Conservation (phyloP, 2,113 vertebrate genomes). For the Cervus canadensis region DNA sequence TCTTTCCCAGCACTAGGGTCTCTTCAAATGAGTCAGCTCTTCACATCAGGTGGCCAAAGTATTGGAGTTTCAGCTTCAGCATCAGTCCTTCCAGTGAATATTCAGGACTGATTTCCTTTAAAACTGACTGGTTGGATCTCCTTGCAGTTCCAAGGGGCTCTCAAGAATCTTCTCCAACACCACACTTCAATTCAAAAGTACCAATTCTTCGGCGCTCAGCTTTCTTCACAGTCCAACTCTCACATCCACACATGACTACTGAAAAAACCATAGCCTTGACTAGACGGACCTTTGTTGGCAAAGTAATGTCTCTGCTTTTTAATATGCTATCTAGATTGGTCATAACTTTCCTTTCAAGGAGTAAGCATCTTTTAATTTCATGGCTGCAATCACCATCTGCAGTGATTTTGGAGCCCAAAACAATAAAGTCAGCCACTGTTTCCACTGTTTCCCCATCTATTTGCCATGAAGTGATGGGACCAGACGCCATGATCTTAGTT, state of each 20-base stretch:
- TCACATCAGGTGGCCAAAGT: not conserved
- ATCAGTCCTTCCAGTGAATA: not conserved
- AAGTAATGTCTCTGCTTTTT: not conserved
- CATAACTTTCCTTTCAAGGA: not conserved
- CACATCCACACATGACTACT: not conserved
- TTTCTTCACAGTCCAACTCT: not conserved
- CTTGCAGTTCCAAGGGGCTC: not conserved
- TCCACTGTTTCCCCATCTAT: not conserved
- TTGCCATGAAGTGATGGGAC: not conserved
- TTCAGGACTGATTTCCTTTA: not conserved
- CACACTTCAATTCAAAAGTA: not conserved
- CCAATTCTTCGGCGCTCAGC: not conserved
- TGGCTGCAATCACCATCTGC: not conserved
- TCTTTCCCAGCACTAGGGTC: not conserved
- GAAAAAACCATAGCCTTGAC: not conserved
- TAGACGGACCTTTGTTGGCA: not conserved
- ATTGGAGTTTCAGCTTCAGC: not conserved
- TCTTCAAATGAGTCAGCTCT: not conserved
- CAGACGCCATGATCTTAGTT: not conserved
- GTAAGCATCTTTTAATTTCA: not conserved
- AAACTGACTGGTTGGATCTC: not conserved
- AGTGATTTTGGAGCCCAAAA: not conserved
- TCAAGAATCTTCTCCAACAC: not conserved
- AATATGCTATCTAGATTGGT: not conserved
- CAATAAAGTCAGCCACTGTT: not conserved